Percentiles rank a stretch among this genome's conserved stretches.
These are phyloP conservation scores for Pandemis cinnamomeana DNA, from an alignment of 2,888 invertebrate genomes.

Conservation along the genomic window DNA sequence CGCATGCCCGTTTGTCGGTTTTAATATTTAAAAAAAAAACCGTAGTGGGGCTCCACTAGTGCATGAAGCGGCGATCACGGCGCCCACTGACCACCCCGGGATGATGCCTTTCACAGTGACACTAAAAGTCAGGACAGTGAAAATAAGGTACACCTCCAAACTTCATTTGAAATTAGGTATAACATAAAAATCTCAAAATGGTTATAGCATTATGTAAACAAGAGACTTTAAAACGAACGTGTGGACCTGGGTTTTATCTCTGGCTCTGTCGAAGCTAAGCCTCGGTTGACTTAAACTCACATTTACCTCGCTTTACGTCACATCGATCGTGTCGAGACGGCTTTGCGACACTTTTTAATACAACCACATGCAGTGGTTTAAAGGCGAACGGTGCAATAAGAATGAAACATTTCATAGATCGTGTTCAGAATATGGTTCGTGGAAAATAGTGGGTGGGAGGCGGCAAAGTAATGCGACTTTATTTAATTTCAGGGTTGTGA, in stretches of 20 bases:
- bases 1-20: no score
- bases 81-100: no score
- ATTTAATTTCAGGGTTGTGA: no score
- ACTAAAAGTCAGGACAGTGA: no score
- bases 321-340: constrained; percentile 38
- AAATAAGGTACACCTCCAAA: no score
- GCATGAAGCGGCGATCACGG: no score
- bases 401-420: constrained; percentile 4
- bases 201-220: not conserved
- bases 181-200: not conserved
- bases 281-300: constrained; percentile 38
- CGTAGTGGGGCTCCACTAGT: no score
- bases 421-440: not conserved
- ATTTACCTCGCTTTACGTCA: constrained; percentile 35
- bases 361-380: constrained; percentile 24
- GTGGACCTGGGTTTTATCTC: constrained; percentile 28
- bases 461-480: not conserved
- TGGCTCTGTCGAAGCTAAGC: constrained; percentile 29
- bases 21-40: no score
- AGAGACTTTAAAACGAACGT: constrained; percentile 24
- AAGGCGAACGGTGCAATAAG: constrained; percentile 16
- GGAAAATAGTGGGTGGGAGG: not conserved
- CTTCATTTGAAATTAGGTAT: no score
- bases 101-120: no score
- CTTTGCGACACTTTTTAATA: constrained; percentile 41